A percentile compares a stretch with the other conserved stretches of the same genome.
Evolutionary conservation across 2,797 vertebrate genomes (phyloP).

Genomic region (Tadarida brasiliensis): DNA sequence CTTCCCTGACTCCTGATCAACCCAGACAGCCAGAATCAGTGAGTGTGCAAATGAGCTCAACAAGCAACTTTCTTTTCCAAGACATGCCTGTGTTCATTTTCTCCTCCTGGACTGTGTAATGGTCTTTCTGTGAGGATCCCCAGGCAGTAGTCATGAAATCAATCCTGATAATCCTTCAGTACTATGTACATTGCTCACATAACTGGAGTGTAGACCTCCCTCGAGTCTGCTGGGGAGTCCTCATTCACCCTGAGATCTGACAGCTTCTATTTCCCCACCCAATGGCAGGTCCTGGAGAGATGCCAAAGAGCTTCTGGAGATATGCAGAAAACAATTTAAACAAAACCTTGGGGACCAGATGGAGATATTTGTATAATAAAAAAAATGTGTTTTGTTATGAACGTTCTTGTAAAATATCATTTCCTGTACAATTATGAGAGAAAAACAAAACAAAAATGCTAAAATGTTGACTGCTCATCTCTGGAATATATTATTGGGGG

Average conservation of each 20-base stretch:
- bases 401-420: neutral
- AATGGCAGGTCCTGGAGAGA: neutral
- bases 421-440: neutral
- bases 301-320: neutral
- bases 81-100: slow-evolving; percentile 5
- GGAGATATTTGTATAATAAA: neutral
- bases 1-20: slow-evolving; percentile 43
- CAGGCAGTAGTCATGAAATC: neutral
- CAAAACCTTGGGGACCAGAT: neutral
- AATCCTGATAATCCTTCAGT: neutral
- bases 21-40: slow-evolving; percentile 23
- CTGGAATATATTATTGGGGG: neutral
- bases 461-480: neutral
- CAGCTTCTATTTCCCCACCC: neutral
- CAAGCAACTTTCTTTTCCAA: neutral
- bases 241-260: neutral
- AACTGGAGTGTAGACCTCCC: neutral
- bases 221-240: neutral
- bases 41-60: neutral
- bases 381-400: neutral
- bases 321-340: neutral
- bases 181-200: neutral
- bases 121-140: neutral
- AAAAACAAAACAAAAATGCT: neutral
- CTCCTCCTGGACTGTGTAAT: neutral